These are phyloP conservation scores for Tetragnatha montana DNA, from an alignment of 2,888 invertebrate genomes.

Conservation along the genomic window DNA sequence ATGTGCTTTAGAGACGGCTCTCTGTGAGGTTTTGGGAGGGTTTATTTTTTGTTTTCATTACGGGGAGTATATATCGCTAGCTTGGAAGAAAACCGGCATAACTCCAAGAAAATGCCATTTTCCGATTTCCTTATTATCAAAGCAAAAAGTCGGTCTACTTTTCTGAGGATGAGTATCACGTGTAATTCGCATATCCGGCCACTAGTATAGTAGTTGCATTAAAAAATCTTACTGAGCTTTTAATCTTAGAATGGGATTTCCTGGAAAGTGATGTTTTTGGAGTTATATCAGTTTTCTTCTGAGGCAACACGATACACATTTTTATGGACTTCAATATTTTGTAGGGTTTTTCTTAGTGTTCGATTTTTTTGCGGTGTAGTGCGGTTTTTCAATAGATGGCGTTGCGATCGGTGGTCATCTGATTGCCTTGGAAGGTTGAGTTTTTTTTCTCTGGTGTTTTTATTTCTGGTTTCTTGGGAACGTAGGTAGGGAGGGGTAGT, in stretches of 20 bases:
- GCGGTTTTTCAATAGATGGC: neutral
- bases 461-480: neutral
- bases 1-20: slow-evolving; percentile 11
- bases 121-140: too few relatives aligned
- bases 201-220: too few relatives aligned
- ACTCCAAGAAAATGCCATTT: too few relatives aligned
- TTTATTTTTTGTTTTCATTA: slow-evolving; percentile 19
- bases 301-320: neutral
- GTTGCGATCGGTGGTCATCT: slow-evolving; percentile 21
- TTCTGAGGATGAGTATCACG: too few relatives aligned
- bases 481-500: neutral
- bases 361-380: neutral
- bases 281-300: too few relatives aligned
- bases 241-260: too few relatives aligned
- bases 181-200: too few relatives aligned
- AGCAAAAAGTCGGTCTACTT: too few relatives aligned
- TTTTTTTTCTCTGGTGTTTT: neutral
- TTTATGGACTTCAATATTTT: slow-evolving; percentile 59
- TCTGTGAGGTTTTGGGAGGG: neutral
- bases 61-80: slow-evolving; percentile 7
- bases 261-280: too few relatives aligned
- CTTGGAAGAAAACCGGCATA: too few relatives aligned
- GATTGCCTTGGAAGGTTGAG: slow-evolving; percentile 6
- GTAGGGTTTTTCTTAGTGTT: slow-evolving; percentile 40
- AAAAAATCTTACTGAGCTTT: too few relatives aligned